phyloP scores from a whole-genome alignment of 2,888 invertebrate genomes.

The Sepioteuthis lessoniana region DNA sequence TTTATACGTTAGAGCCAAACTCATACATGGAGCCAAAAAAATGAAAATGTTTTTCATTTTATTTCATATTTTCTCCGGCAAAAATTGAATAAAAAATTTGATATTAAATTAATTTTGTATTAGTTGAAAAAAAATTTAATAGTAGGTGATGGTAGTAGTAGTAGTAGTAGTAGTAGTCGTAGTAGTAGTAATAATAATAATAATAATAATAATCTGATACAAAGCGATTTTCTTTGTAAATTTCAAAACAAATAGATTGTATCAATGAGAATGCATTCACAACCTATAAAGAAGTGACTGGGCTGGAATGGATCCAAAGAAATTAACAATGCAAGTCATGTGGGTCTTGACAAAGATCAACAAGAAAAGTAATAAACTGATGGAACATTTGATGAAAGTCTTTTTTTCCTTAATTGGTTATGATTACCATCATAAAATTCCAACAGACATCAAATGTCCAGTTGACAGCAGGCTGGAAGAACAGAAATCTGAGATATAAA shows the following conservation, averaged over 20 bases:
- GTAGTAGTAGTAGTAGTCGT: not conserved
- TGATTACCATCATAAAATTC: not conserved
- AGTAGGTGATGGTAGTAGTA: not conserved
- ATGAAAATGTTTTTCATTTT: not conserved
- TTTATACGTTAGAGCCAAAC: no score
- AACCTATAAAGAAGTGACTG: not conserved
- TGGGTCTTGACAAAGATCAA: not conserved
- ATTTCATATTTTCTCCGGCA: not conserved
- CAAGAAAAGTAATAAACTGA: not conserved
- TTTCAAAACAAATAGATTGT: not conserved
- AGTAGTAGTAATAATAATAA: not conserved
- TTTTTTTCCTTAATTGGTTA: not conserved
- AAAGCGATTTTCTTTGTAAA: not conserved
- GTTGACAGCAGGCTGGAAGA: not conserved
- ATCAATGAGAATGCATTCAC: constrained; percentile 1
- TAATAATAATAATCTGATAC: not conserved
- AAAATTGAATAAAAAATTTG: not conserved
- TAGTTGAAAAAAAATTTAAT: not conserved
- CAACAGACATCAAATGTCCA: not conserved
- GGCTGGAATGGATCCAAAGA: constrained; percentile 20
- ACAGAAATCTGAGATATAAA: not conserved
- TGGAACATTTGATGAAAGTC: not conserved
- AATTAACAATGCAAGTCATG: not conserved
- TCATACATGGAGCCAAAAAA: not conserved
- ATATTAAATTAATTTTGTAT: not conserved